Base-by-base conservation (phyloP, 2,113 vertebrate species). In the Pelodiscus sinensis region DNA sequence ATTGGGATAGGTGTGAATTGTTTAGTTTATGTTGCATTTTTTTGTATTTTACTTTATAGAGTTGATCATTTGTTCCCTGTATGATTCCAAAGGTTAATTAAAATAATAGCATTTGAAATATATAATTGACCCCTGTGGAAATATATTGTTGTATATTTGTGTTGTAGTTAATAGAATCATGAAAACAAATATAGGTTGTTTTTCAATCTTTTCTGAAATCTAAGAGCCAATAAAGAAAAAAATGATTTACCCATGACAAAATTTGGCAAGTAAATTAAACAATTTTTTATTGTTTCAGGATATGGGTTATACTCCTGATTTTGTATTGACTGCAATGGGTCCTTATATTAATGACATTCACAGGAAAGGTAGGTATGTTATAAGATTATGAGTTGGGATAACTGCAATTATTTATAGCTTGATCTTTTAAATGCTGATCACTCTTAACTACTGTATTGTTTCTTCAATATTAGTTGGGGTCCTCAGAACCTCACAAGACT, bases 301-400 rank as follows among this genome's bases (percentile, higher is more conserved):
- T 78, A 92, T 99, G 94, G 98, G 98, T 50, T 99, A 98, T 83
- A 79, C 98, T 85, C 98, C 98, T 8, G 98, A 99, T 97, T 99
- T 99, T 78, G 97, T 99, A 54, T 97, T 98, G 4, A 80, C 97
- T 18, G 98, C 98, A 15, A 95, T 99, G 93, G 98, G 98, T 86
- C 98, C 98, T 0, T 99, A 98, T 90, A 98, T 99, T 84, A 98
- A 98, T 51, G 98, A 99, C 85, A 98, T 99, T 96, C 97, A 98
- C 90, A 97, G 97, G 88, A 99, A 98, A 98, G 98, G 98, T 99
- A 96, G 98, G 98, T 99, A 97, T 6, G 95, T 7, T 54, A 38
- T 78, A 81, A 85, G 68, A 10, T 60, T 60, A 11, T 68, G 31
- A 56, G 38, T 13, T 81, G 60, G 60, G 58, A 29, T 81, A 22